Conservation (phyloP, 2,888 invertebrate species). For the Zele albiditarsus region DNA sequence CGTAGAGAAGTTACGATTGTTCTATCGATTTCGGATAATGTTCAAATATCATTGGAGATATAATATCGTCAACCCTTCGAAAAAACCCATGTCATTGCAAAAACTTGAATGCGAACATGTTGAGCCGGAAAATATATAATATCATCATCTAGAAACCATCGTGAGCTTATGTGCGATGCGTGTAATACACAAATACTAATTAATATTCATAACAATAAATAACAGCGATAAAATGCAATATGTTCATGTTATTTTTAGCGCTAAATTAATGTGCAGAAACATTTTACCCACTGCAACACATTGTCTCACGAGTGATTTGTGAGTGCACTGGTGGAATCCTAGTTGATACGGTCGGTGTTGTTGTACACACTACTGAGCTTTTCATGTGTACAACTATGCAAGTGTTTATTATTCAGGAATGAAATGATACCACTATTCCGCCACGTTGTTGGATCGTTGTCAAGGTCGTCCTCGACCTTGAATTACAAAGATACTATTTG, state of each 20-base stretch:
- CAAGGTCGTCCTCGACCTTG: conserved; percentile 29
- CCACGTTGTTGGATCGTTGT: conserved; percentile 11
- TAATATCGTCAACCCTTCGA: background rate
- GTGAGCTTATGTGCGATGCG: background rate
- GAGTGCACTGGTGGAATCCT: background rate
- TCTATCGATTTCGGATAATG: background rate
- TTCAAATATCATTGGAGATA: background rate
- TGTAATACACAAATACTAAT: background rate
- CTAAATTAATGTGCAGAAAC: conserved; percentile 21
- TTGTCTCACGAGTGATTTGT: conserved; percentile 30
- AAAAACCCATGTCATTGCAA: background rate
- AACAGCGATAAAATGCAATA: conserved; percentile 1
- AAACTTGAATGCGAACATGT: background rate
- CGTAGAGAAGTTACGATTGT: background rate
- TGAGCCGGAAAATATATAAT: background rate
- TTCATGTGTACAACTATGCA: conserved; percentile 2
- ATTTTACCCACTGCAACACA: conserved; percentile 11
- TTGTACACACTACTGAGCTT: background rate
- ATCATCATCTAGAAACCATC: background rate
- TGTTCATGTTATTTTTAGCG: background rate
- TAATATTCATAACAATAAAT: conserved; percentile 29
- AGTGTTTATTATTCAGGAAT: conserved; percentile 25
- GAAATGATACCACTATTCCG: conserved; percentile 14
- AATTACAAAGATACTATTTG: conserved; percentile 4
- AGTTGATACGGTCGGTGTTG: conserved; percentile 15